phyloP scores from a whole-genome alignment of 1,140 invertebrate genomes.

The Hermetia illucens region DNA sequence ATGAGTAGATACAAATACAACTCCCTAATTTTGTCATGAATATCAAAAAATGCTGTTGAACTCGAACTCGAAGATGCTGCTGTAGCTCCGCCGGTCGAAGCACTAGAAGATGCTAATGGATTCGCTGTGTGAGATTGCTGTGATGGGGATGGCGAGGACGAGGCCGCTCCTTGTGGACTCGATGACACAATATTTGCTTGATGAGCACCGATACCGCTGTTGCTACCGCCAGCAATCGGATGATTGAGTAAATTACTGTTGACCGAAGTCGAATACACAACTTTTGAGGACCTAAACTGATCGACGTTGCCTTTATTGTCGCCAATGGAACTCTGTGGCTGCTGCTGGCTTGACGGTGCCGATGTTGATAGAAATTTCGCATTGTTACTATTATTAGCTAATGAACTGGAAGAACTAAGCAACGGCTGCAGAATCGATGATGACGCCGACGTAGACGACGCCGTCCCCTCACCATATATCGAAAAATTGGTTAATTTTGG shows the following conservation, averaged over 20 bases:
- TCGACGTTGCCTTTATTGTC: too few relatives aligned
- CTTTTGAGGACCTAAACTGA: too few relatives aligned
- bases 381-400: too few relatives aligned
- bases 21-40: constrained; percentile 43
- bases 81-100: constrained; percentile 2
- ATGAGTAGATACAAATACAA: constrained; percentile 30
- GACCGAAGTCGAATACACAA: constrained; percentile 11
- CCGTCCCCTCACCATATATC: neutral
- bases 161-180: constrained; percentile 9
- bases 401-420: neutral
- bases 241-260: too few relatives aligned
- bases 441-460: too few relatives aligned
- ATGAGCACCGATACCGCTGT: constrained; percentile 1
- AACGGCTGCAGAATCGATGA: neutral
- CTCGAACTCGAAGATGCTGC: constrained; percentile 9
- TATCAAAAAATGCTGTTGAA: constrained; percentile 34
- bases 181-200: neutral
- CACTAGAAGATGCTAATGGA: neutral
- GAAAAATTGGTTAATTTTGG: neutral
- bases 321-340: too few relatives aligned
- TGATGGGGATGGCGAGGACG: constrained; percentile 13
- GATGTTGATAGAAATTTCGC: too few relatives aligned
- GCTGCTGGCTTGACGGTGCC: too few relatives aligned
- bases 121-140: constrained; percentile 7
- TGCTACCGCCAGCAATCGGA: too few relatives aligned